Percentiles rank a stretch among this genome's conserved stretches.
Conservation (phyloP, 2,888 invertebrate genomes). For the Caenorhabditis sp. region DNA sequence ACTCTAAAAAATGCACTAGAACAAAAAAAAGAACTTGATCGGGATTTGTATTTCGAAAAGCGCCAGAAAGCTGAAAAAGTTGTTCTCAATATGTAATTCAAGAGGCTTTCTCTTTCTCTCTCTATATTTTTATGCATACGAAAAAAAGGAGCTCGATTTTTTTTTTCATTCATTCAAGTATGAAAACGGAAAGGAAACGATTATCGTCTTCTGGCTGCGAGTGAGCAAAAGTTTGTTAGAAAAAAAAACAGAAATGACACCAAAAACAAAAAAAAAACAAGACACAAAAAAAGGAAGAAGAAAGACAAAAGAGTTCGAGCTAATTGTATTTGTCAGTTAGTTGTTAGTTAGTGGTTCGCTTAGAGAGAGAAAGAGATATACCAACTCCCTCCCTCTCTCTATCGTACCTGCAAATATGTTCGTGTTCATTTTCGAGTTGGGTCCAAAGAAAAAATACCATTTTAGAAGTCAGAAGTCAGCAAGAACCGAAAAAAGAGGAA, state of each 20-base stretch:
- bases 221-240: not conserved
- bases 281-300: not conserved
- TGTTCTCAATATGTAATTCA: conserved; percentile 17
- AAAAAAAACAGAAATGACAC: conserved; percentile 10
- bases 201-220: conserved; percentile 12
- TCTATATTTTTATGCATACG: not conserved
- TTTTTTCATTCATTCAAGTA: conserved; percentile 2
- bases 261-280: not conserved
- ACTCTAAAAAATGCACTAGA: not conserved
- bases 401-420: not conserved
- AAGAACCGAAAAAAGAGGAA: conserved; percentile 2
- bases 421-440: conserved; percentile 19
- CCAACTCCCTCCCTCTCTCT: not conserved
- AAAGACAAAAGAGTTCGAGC: conserved; percentile 11
- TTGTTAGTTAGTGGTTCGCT: conserved; percentile 9
- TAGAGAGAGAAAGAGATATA: too few relatives aligned
- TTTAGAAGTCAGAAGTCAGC: conserved; percentile 16
- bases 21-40: not conserved
- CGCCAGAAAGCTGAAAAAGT: conserved; percentile 3
- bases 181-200: not conserved
- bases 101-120: conserved; percentile 6
- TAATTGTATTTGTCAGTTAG: conserved; percentile 3
- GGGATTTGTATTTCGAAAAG: not conserved
- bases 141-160: conserved; percentile 2
- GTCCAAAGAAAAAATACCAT: conserved; percentile 16